Base-by-base conservation (phyloP, 2,888 invertebrate species). In the Nemotelus nigrinus region DNA sequence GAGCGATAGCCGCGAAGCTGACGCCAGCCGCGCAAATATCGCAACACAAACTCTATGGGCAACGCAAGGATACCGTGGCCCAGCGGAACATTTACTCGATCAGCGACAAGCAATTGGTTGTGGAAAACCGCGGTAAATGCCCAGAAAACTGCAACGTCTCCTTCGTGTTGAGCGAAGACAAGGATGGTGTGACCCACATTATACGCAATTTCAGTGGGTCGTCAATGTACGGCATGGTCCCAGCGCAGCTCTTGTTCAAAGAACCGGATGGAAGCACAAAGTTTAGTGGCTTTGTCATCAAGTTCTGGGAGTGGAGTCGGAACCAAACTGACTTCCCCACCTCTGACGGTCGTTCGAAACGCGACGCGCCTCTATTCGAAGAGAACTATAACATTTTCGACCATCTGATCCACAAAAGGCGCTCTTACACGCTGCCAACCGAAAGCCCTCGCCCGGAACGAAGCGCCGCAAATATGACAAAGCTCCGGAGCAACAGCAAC, bases 261-360 rank as follows among this genome's bases (percentile, higher is more conserved):
- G 88, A 89, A 10, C 83, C 84, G 45, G 82, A 86, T 81, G 76
- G 87, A 76, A 89, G 89, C 81, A 88, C 89, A 0, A 89, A 90
- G 68, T 90, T 93, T 80, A 89, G 91, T 72, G 94, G 95, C 0
- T 95, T 94, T 86, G 92, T 93, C 39, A 87, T 95, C 82, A 95
- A 95, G 88, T 92, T 94, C 86, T 95, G 95, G 94, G 92, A 93
- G 83, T 95, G 93, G 93, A 90, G 89, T 80, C 43, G 58, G 10
- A 77, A 77, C 44, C 50, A 64, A 82, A 81, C 79, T 58, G 65
- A 76, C 55, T 79, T 81, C 50, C 75, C 78, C 44, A 77, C 76
- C 63, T 58, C 79, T 25, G 65, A 81, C n/a, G 71, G 68, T 63
- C 39, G 71, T 25, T 57, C 80, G 67, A 77, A 81, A 68, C 48